Base-by-base conservation (phyloP, 2,797 vertebrate genomes). In the Diplodus puntazzo region DNA sequence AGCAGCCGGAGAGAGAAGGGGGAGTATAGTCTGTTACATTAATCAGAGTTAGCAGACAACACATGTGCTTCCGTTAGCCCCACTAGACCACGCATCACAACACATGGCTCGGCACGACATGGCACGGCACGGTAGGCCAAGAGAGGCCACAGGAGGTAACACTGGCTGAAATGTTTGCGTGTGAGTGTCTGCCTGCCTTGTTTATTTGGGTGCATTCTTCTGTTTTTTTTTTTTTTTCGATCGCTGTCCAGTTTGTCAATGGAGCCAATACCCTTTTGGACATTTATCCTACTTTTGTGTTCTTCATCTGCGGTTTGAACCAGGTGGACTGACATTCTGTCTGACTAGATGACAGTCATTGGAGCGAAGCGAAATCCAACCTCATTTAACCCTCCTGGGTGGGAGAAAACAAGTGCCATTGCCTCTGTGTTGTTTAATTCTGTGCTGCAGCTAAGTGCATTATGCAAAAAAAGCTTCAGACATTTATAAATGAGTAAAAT, bases 1-100 rank as follows among this genome's bases (percentile, higher is more conserved):
- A 72, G 14, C 53, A 72, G 61, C 23, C 43, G 45, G 67, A 64
- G 81, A 89, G 77, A 78, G 69, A 78, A 68, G 84, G 79, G 73
- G 69, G 82, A 66, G 74, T 66, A 72, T 70, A 75, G 88, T 77
- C 84, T 90, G 89, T 91, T 87, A 93, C 87, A 83, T 91, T 93
- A 93, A 93, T 93, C 86, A 85, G 89, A 92, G 82, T 86, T 84
- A 91, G 90, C 90, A 93, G 92, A 91, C 90, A 92, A 88, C 92
- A 93, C 92, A 91, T 92, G 93, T 85, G 91, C 87, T 88, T 85
- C 89, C 58, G 81, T 89, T 88, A 77, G 85, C 85, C 84, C 82
- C 82, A 90, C 81, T 79, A 80, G 75, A 88, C 54, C 84, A 89
- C 73, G 86, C 88, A 88, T 88, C 88, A 91, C 74, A 90, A 91